Percentiles rank a stretch among this genome's conserved stretches.
These are phyloP conservation scores for Drosophila subquinaria DNA, from an alignment of 2,888 invertebrate species.

Conservation along the genomic window DNA sequence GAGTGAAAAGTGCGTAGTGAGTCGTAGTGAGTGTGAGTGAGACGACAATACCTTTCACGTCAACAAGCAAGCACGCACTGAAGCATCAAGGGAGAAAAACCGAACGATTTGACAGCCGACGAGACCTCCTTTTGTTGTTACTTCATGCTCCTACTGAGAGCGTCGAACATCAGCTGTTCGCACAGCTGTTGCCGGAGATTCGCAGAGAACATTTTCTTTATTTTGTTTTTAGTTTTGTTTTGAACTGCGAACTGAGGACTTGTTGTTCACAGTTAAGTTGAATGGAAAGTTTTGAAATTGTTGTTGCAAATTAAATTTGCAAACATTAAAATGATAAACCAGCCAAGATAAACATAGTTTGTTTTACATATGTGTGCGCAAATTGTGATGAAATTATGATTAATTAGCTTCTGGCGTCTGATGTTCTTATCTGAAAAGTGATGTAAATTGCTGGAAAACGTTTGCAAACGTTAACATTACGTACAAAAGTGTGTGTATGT, in stretches of 20 bases:
- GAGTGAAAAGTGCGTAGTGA: too few relatives aligned
- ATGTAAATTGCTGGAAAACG: slow-evolving; percentile 37
- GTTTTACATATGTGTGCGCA: background rate
- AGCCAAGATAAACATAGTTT: background rate
- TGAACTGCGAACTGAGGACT: slow-evolving; percentile 24
- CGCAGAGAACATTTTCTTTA: slow-evolving; percentile 11
- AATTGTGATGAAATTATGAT: slow-evolving; percentile 32
- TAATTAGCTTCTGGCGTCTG: background rate
- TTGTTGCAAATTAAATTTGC: slow-evolving; percentile 9
- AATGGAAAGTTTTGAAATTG: slow-evolving; percentile 48
- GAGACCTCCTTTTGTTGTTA: too few relatives aligned
- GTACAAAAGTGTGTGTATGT: background rate
- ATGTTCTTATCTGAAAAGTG: slow-evolving; percentile 9
- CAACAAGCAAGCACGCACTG: too few relatives aligned
- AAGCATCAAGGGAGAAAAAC: too few relatives aligned
- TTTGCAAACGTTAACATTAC: slow-evolving; percentile 32
- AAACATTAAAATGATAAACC: slow-evolving; percentile 4
- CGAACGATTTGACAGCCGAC: too few relatives aligned
- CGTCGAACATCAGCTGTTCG: slow-evolving; percentile 40
- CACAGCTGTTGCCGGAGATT: slow-evolving; percentile 42
- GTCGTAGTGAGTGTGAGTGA: too few relatives aligned
- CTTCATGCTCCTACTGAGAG: too few relatives aligned
- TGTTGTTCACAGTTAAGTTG: background rate
- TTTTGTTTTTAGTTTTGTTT: slow-evolving; percentile 49
- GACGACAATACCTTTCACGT: too few relatives aligned